Percentiles rank a stretch among this genome's conserved stretches.
Evolutionary conservation across 2,113 vertebrate species (phyloP).

Genomic region (Xenopus tropicalis): UCB_Xtro_10.0 CM004443.2:35877501-35878000

Average conservation of each 20-base stretch:
- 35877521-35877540: slow-evolving; percentile 93
- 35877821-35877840: too few species aligned
- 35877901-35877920: too few species aligned
- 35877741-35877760: not conserved
- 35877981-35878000: too few species aligned
- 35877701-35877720: not conserved
- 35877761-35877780: too few species aligned
- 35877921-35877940: too few species aligned
- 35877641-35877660: not conserved
- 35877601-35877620: slow-evolving; percentile 86
- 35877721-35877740: not conserved
- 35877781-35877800: too few species aligned
- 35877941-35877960: too few species aligned
- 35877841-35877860: too few species aligned
- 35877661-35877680: not conserved
- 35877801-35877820: too few species aligned
- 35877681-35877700: not conserved
- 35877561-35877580: slow-evolving; percentile 92
- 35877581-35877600: slow-evolving; percentile 94
- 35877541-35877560: slow-evolving; percentile 94
- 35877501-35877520: slow-evolving; percentile 91
- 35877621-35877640: slow-evolving; percentile 96
- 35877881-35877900: too few species aligned
- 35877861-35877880: too few species aligned
- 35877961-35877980: too few species aligned